Evolutionary conservation across 2,113 vertebrate genomes (phyloP), one percentile per base, ranked within the genome.

Genomic region (Lasiurus borealis): DNA sequence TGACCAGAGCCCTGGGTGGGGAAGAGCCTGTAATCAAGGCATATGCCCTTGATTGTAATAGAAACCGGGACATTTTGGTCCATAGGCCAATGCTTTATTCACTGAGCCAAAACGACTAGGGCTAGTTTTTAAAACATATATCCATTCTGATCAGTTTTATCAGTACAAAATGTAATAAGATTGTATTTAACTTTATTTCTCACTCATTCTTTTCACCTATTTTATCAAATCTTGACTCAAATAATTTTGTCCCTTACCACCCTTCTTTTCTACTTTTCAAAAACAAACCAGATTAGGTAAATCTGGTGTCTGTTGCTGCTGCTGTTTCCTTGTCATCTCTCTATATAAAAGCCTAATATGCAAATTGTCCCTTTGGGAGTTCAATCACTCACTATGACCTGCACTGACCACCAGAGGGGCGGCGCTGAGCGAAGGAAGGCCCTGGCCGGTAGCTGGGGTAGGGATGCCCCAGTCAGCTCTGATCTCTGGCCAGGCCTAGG

Each of bases 151-250:
- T n/a, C 31, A 76, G 48, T 71, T 88, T 66, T 81, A 94, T 27
- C 21, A 23, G 19, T 83, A 34, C 15, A 78, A 69, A 96, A 82
- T 23, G 27, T 86, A 87, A 59, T 7, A 77, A 36, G 48, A 46
- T 95, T 93, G 15, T 86, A 62, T 5, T 50, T 57, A 52, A 52
- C 0, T 4, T 92, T 90, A 71, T 81, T 94, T 96, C 23, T 77
- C n/a, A 78, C 75, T 85, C 36, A 59, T 84, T 75, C 50, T 85
- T 88, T 90, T 84, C 11, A 66, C 12, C 11, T 16, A 57, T 14
- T 62, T 57, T 50, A n/a, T 88, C 44, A 91, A 21, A 75, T 64
- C 19, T 93, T 88, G 62, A 64, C n/a, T 66, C 3, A 64, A 52
- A 88, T 52, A 44, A 72, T 48, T 86, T 94, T 69, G 64, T 4